Conservation (phyloP, 2,113 vertebrate species). For the Pampusana beccarii region DNA sequence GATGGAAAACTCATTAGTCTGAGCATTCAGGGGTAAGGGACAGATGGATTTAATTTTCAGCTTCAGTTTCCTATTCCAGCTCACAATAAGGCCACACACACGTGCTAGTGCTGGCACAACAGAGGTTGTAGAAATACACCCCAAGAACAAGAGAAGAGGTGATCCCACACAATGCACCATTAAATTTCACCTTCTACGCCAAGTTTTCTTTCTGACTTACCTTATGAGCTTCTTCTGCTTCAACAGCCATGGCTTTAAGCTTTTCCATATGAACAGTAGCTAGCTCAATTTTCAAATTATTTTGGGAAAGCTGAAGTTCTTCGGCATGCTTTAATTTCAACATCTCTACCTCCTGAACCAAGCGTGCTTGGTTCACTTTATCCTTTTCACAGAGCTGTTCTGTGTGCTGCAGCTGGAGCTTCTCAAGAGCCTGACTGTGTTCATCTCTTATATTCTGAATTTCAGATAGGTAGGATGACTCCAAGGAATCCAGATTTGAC, state of each 20-base stretch:
- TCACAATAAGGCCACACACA: not conserved
- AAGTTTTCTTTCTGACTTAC: constrained; percentile 63
- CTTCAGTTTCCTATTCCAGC: not conserved
- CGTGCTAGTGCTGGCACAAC: not conserved
- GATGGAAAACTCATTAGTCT: not conserved
- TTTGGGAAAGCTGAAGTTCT: constrained; percentile 67
- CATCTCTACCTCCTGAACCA: constrained; percentile 62
- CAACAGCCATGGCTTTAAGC: constrained; percentile 76
- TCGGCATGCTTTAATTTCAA: constrained; percentile 64
- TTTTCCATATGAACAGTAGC: constrained; percentile 77
- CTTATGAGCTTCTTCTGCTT: constrained; percentile 80
- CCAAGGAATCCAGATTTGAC: constrained; percentile 85
- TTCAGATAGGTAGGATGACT: constrained; percentile 84
- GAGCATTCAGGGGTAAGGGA: fast-evolving
- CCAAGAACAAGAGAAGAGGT: not conserved
- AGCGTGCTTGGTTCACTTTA: constrained; percentile 17
- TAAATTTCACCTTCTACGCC: not conserved
- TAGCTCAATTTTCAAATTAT: constrained; percentile 73
- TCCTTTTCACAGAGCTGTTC: constrained; percentile 65
- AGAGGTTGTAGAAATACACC: not conserved
- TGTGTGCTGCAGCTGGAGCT: constrained; percentile 67
- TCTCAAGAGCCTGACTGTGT: constrained; percentile 67
- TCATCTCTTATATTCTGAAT: constrained; percentile 81
- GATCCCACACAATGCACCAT: not conserved
- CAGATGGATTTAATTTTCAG: not conserved